Percentiles rank a stretch among this genome's conserved stretches.
These are phyloP conservation scores for Dione vanillae DNA, from an alignment of 2,888 invertebrate genomes.

Conservation along the genomic window DNA sequence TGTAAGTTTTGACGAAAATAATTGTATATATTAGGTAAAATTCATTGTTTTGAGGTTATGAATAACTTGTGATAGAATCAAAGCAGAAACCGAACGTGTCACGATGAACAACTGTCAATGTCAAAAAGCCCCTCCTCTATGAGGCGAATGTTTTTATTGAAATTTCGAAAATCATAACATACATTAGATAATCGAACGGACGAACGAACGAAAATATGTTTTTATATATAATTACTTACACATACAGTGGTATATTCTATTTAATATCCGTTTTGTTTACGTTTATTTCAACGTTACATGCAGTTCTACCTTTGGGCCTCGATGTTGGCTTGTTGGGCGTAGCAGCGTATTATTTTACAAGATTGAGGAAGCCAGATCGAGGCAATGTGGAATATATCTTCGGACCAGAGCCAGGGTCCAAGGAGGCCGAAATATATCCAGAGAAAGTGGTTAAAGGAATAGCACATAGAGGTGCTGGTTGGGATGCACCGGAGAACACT, in stretches of 20 bases:
- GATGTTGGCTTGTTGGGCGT: conserved; percentile 70
- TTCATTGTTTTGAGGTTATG: conserved; percentile 21
- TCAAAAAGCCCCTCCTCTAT: conserved; percentile 46
- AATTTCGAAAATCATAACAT: conserved; percentile 66
- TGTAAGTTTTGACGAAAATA: conserved; percentile 1
- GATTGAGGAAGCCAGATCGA: conserved; percentile 69
- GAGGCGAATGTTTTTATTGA: conserved; percentile 53
- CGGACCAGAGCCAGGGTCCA: conserved; percentile 79
- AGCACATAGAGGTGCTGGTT: conserved; percentile 90
- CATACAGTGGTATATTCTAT: conserved; percentile 61
- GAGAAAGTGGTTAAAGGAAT: conserved; percentile 84
- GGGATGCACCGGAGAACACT: conserved; percentile 93
- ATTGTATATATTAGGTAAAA: neutral
- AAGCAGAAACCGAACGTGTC: conserved; percentile 18
- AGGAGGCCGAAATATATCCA: conserved; percentile 70
- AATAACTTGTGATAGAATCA: neutral
- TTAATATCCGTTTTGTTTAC: conserved; percentile 58
- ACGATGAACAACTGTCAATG: conserved; percentile 29
- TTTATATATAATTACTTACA: conserved; percentile 57
- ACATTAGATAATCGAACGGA: conserved; percentile 51
- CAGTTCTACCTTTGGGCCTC: conserved; percentile 73
- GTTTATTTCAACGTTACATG: conserved; percentile 62
- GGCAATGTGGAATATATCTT: conserved; percentile 76
- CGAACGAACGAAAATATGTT: conserved; percentile 75
- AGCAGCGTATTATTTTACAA: conserved; percentile 68